A percentile compares a stretch with the other conserved stretches of the same genome.
phyloP scores from a whole-genome alignment of 2,113 vertebrate genomes.

The Leptocoma aspasia region DNA sequence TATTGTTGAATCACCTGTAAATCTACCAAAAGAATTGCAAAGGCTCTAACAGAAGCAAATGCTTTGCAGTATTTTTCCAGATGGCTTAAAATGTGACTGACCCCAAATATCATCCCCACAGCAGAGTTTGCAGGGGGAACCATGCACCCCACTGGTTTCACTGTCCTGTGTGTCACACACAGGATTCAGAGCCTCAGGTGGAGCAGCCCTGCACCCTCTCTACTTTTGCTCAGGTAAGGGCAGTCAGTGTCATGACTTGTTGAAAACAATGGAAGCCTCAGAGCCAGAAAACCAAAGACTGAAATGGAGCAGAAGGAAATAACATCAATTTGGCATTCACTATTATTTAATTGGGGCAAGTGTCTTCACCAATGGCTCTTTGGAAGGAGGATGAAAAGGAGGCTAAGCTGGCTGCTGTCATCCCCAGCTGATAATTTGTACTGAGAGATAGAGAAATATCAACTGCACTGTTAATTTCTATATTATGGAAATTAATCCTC shows the following conservation, averaged over 20 bases:
- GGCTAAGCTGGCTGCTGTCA: not conserved
- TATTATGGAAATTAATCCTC: constrained; percentile 31
- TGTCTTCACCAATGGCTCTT: not conserved
- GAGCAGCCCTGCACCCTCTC: not conserved
- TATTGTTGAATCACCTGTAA: not conserved
- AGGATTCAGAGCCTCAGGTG: not conserved
- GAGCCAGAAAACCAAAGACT: not conserved
- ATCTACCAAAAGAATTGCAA: not conserved
- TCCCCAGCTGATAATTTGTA: not conserved
- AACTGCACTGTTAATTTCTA: constrained; percentile 16
- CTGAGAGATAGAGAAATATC: not conserved
- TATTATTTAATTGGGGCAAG: not conserved
- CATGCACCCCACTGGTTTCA: fast-evolving
- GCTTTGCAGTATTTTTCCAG: not conserved
- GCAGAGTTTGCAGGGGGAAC: not conserved
- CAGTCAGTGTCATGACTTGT: not conserved
- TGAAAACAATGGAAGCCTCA: not conserved
- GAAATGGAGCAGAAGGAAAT: not conserved
- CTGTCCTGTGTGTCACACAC: too few relatives aligned
- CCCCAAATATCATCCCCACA: not conserved
- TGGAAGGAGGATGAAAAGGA: not conserved
- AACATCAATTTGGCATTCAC: not conserved
- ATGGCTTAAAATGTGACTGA: not conserved
- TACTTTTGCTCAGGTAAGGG: not conserved
- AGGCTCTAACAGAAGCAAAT: not conserved